Conservation (phyloP, 2,888 invertebrate genomes). For the Rhaphigaster nebulosa region DNA sequence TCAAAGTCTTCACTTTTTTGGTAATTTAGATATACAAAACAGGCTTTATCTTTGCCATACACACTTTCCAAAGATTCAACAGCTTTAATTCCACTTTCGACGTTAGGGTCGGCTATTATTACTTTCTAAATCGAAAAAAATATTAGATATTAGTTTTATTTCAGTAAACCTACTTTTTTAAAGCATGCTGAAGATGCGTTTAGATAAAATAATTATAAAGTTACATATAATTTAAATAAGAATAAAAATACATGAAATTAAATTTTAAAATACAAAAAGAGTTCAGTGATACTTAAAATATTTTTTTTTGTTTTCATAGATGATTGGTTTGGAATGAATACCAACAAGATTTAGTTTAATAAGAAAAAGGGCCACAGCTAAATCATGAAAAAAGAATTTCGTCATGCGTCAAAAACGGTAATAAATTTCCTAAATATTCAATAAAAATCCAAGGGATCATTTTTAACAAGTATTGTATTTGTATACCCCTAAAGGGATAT, state of each 20-base stretch:
- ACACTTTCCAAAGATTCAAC: slow-evolving; percentile 69
- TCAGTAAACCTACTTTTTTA: neutral
- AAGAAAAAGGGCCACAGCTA: too few relatives aligned
- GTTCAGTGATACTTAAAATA: too few relatives aligned
- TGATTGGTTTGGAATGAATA: too few relatives aligned
- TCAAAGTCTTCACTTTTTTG: slow-evolving; percentile 70
- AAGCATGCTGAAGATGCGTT: neutral
- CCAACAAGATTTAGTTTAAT: too few relatives aligned
- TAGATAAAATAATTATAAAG: neutral
- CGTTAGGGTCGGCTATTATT: slow-evolving; percentile 58
- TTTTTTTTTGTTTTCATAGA: too few relatives aligned
- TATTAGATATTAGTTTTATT: neutral
- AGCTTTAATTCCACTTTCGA: slow-evolving; percentile 69
- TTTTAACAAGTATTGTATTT: too few relatives aligned
- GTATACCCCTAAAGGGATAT: too few relatives aligned
- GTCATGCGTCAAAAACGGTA: too few relatives aligned
- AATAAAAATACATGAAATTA: neutral
- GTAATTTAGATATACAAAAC: slow-evolving; percentile 73
- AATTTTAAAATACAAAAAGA: neutral
- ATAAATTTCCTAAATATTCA: too few relatives aligned
- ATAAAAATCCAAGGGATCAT: too few relatives aligned
- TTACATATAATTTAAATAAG: neutral
- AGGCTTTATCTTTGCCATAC: slow-evolving; percentile 70
- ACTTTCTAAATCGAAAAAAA: slow-evolving; percentile 60
- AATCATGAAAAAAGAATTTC: too few relatives aligned